Conservation (phyloP, 2,113 vertebrate species). For the Eretmochelys imbricata region DNA sequence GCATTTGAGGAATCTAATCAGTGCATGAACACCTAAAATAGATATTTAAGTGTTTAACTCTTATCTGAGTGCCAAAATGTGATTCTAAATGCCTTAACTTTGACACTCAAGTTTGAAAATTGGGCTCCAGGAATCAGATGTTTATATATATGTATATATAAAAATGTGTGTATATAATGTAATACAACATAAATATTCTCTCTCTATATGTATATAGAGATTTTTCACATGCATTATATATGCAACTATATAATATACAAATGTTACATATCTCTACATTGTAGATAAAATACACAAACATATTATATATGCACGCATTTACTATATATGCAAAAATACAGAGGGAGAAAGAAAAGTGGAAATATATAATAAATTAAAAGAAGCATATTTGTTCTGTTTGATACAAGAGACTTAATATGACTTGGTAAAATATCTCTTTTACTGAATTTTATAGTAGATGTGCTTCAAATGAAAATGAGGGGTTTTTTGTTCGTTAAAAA, state of each 20-base stretch:
- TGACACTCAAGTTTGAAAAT: constrained; percentile 42
- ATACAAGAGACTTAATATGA: not conserved
- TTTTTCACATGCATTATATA: not conserved
- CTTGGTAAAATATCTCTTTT: not conserved
- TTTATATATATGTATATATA: not conserved
- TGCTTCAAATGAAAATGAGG: not conserved
- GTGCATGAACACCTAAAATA: not conserved
- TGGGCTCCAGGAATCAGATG: not conserved
- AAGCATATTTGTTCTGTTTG: not conserved
- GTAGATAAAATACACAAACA: not conserved
- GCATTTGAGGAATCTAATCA: not conserved
- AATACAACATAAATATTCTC: fast-evolving
- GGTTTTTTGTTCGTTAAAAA: constrained; percentile 1
- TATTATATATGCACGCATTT: not conserved
- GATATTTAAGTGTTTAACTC: not conserved
- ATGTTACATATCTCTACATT: not conserved
- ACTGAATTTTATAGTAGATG: not conserved
- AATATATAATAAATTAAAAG: not conserved
- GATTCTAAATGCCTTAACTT: constrained; percentile 3
- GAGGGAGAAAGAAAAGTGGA: not conserved
- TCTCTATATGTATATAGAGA: not conserved
- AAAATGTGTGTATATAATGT: not conserved
- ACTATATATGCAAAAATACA: not conserved
- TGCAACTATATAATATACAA: not conserved
- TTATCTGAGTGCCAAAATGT: not conserved